phyloP scores from a whole-genome alignment of 2,797 vertebrate species.

The Balearica regulorum region DNA sequence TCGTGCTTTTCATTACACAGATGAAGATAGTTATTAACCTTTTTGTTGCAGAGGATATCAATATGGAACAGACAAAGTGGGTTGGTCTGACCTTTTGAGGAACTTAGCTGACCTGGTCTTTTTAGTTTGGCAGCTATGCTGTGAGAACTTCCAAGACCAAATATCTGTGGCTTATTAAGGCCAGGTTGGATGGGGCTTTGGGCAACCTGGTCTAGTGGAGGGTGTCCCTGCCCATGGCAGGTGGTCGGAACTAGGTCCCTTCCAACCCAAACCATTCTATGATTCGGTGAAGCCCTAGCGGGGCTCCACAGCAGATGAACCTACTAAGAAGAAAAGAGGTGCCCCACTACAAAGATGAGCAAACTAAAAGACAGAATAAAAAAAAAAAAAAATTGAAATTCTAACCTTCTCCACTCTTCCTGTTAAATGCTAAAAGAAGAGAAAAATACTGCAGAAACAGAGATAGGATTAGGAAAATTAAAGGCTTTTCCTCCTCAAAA shows the following conservation, averaged over 20 bases:
- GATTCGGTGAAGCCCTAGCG: neutral
- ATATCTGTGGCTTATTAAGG: neutral
- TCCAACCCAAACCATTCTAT: too few relatives aligned
- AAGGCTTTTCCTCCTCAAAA: neutral
- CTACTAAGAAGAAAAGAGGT: neutral
- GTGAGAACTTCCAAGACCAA: neutral
- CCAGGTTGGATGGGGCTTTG: too few relatives aligned
- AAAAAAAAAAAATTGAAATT: neutral
- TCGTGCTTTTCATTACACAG: neutral
- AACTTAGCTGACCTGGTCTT: neutral
- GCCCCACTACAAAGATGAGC: neutral
- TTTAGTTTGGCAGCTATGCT: neutral
- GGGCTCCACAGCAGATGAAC: neutral
- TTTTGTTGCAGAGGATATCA: neutral
- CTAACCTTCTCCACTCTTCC: neutral
- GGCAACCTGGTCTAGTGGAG: too few relatives aligned
- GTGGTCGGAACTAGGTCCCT: too few relatives aligned
- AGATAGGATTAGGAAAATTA: neutral
- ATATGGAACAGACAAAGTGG: neutral
- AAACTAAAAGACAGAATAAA: neutral
- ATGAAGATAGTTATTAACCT: neutral
- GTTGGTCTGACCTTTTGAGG: neutral
- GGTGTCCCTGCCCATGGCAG: too few relatives aligned
- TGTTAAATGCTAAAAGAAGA: neutral
- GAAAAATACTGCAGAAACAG: neutral